Evolutionary conservation across 2,113 vertebrate genomes (phyloP), one percentile per base, ranked within the genome.

Genomic region (Coturnix japonica): DNA sequence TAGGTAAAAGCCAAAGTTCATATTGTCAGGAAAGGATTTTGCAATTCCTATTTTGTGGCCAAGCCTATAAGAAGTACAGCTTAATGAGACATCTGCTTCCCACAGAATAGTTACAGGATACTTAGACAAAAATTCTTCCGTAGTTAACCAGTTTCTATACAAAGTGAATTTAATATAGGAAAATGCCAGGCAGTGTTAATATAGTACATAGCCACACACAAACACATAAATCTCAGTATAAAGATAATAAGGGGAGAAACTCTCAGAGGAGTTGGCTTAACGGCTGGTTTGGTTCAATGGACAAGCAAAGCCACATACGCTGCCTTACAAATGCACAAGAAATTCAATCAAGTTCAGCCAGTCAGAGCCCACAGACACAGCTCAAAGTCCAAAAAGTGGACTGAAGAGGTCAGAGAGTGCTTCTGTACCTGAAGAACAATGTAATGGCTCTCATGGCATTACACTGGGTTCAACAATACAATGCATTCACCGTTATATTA

Each of bases 311-410:
- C 30, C 53, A 51, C 46, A 81, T 11, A 49, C 13, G 22, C 21
- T 44, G 9, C 20, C 47, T 63, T 61, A 65, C 19, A 81, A 72
- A 65, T n/a, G 39, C 13, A 39, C 37, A 53, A 81, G 10, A 26
- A 86, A 66, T 49, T 77, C 66, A 53, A 81, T 71, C 17, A 51
- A 71, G 35, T 71, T 91, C 56, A 67, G 64, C 31, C 37, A 76
- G 21, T 69, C 35, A 59, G 49, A 86, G 60, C 64, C 39, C 39
- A 82, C 35, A 70, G 35, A 80, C 56, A 70, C 23, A 87, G 59
- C 23, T 72, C 83, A 64, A 92, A 91, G 81, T 94, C 74, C 67
- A 76, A 84, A 70, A 88, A 72, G 14, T 65, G 28, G 93, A 88
- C 41, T 20, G 23, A 81, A 78, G 67, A 91, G 51, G 30, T 70